Evolutionary conservation across 2,888 invertebrate genomes (phyloP), one percentile per base, ranked within the genome.

Genomic region (Platycheirus rosarum): DNA sequence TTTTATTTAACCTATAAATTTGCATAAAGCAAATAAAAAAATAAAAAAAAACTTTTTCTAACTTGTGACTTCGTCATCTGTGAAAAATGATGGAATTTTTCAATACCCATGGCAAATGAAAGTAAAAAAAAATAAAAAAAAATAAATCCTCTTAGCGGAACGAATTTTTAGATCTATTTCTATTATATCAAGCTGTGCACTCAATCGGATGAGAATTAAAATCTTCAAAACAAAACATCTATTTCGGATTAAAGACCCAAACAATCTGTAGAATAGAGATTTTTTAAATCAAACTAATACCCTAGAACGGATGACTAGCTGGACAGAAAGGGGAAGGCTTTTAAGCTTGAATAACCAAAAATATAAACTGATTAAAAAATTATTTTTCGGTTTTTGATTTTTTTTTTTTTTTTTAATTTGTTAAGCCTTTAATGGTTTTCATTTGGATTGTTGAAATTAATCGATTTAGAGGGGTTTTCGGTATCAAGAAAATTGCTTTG

Each of bases 121-220:
- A 14, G 5, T 8, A 51, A 40, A n/a, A 44, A 5, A 11, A n/a
- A 44, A 26, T 4, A 60, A 40, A 5, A 42, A 0, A 44, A 29
- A 42, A 44, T 11, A 60, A 78, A 78, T 78, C 78, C 73, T 65
- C 73, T 73, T 73, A 74, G 18, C 29, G 11, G 35, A 62, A 51
- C n/a, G 75, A 55, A 55, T 57, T 40, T 65, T 48, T 29, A 13
- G 5, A 71, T 51, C 44, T 57, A 26, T 46, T 62, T 48, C 48
- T 8, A n/a, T n/a, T n/a, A 42, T 16, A 13, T 13, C 14, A 62
- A 63, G 46, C 26, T 80, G 75, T 63, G 42, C 65, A 65, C 40
- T 80, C 79, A 75, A 53, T 60, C 65, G 79, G 16, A 70, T 60
- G 70, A 13, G 76, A 69, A 63, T 79, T 79, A 79, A 49, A 53